Evolutionary conservation across 2,888 invertebrate species (phyloP), one percentile per base, ranked within the genome.

Genomic region (Erannis defoliaria): DNA sequence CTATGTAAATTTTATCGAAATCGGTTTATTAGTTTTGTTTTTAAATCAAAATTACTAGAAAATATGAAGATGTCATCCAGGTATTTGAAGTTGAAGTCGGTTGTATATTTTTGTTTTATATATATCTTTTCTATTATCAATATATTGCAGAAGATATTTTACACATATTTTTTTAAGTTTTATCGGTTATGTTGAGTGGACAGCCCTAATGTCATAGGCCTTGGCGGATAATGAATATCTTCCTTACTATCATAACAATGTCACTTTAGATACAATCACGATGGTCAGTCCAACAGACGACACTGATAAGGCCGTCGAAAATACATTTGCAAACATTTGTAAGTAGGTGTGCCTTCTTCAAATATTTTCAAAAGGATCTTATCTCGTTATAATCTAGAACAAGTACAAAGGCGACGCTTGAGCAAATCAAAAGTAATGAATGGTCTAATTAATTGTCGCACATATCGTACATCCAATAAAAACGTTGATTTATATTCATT

Each of bases 291-390:
- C 14, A 43, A 40, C 40, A 62, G 56, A 56, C 53, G 46, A 35
- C 35, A 23, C 29, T 37, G 62, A 62, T 62, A 62, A 62, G 56
- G 29, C 21, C 48, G 46, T 48, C 42, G 40, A 16, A 48, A 62
- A 62, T 62, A 62, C 56, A 56, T 56, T 48, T 21, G 53, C 62
- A 62, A 62, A 62, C 40, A 62, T 57, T 62, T 43, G 46, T 14
- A 33, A 26, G 50, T 33, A 62, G 62, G 62, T 49, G 62, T 57
- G 53, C 56, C 46, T 56, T 50, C 23, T 31, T 4, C 21, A 55
- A 62, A 65, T 62, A 42, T 65, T 61, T 51, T 46, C n/a, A 40
- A 14, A 55, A 10, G 42, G 50, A 55, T 61, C 33, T 46, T 59
- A 58, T 58, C 55, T 61, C 55, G 38, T 45, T 38, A 40, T 58